Evolutionary conservation across 1,140 invertebrate species (phyloP), one percentile per base, ranked within the genome.

Genomic region (Rhyacophila brunnea): DNA sequence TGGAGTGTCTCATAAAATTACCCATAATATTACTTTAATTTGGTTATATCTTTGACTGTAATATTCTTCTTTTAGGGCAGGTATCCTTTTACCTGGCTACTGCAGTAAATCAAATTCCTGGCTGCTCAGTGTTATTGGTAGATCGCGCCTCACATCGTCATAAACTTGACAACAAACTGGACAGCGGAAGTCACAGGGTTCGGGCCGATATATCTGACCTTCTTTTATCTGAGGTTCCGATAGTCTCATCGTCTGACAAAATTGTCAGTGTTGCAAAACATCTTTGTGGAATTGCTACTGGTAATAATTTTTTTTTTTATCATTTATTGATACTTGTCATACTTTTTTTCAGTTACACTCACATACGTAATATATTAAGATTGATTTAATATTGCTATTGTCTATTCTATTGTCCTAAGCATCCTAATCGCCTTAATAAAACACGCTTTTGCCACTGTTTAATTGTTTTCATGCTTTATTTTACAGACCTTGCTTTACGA

Each of bases 181-280:
- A 77, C 53, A 79, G 82, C 45, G 78, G 73, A 66, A 62, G 70
- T 0, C 60, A 82, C 10, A 72, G 89, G 40, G 77, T 92, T 23
- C 78, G 87, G 14, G 87, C 85, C 0, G 89, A 92, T 68, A 88
- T 92, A 58, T 83, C 83, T 2, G 85, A 92, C 73, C 71, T 93
- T 6, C 74, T 82, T 61, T 71, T 93, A 42, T 77, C 76, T n/a
- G 72, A 77, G 17, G 70, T 90, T 32, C 69, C 80, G 2, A 73
- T 76, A 43, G 71, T 89, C 20, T 63, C 71, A 34, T 61, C 73
- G 28, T 75, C 70, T 28, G 38, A 70, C 11, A 65, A 70, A 36
- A 79, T 87, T 42, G 86, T 93, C 38, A 91, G 84, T 1, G 72
- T 92, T 20, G 88, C 90, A 0, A 95, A 95, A 75, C 92, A 95